Evolutionary conservation across 2,113 vertebrate genomes (phyloP).

Genomic region (Nannobrachium achirus): DNA sequence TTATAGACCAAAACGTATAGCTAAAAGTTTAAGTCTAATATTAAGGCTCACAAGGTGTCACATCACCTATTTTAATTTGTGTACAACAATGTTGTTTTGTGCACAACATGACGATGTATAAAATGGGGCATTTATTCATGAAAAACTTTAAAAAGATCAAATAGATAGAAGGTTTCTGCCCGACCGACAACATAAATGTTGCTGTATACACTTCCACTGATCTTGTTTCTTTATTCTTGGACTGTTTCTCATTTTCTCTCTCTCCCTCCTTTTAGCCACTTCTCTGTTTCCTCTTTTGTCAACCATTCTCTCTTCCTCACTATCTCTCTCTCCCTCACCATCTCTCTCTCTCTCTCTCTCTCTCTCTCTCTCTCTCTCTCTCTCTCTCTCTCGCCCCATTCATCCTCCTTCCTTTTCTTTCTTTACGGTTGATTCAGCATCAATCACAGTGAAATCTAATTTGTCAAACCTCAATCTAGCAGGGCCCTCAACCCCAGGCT

Average conservation of each 20-base stretch:
- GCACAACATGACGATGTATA: too few species aligned
- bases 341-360: neutral
- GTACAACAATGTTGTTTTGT: too few species aligned
- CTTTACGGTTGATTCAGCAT: slow-evolving; percentile 67
- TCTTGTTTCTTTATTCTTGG: neutral
- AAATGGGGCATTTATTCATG: too few species aligned
- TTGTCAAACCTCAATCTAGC: slow-evolving; percentile 67
- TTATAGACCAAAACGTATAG: too few species aligned
- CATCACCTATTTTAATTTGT: too few species aligned
- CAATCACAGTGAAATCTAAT: slow-evolving; percentile 72
- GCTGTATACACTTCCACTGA: too few species aligned
- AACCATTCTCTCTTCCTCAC: neutral
- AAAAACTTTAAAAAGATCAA: too few species aligned
- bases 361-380: neutral
- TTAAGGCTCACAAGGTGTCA: too few species aligned
- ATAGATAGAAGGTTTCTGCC: too few species aligned
- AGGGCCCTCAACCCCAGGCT: slow-evolving; percentile 55
- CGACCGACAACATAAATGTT: too few species aligned
- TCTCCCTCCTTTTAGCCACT: neutral
- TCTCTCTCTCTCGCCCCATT: slow-evolving; percentile 15
- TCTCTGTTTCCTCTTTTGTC: neutral
- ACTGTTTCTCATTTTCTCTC: neutral
- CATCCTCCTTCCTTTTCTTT: slow-evolving; percentile 26
- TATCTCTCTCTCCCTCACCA: neutral
- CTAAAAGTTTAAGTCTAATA: too few species aligned